These are phyloP conservation scores for Tragelaphus eurycerus DNA, from an alignment of 2,797 vertebrate genomes.

Conservation along the genomic window DNA sequence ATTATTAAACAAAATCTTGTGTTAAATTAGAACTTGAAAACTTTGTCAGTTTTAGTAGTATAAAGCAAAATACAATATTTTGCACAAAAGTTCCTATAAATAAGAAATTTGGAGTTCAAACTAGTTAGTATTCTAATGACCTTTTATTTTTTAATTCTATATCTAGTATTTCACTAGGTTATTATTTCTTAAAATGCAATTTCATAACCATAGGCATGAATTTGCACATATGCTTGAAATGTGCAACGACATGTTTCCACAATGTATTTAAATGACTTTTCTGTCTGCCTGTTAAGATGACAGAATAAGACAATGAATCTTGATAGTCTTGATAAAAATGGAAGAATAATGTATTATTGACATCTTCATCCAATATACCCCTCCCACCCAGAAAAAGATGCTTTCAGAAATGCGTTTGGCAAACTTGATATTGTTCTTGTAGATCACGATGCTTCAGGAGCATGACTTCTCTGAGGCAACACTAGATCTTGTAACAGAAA, in stretches of 20 bases:
- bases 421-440: slow-evolving; percentile 80
- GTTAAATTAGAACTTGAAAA: slow-evolving; percentile 29
- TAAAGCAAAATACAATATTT: slow-evolving; percentile 42
- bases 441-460: slow-evolving; percentile 80
- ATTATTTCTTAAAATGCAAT: slow-evolving; percentile 54
- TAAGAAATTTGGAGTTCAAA: not conserved
- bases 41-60: not conserved
- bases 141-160: slow-evolving; percentile 27
- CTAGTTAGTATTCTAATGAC: not conserved
- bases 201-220: not conserved
- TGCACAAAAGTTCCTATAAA: not conserved
- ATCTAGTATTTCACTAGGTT: not conserved
- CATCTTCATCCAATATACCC: slow-evolving; percentile 70
- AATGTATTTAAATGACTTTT: slow-evolving; percentile 53
- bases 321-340: slow-evolving; percentile 38
- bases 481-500: slow-evolving; percentile 87
- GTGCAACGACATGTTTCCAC: not conserved
- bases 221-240: slow-evolving; percentile 45
- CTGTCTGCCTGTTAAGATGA: not conserved
- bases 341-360: slow-evolving; percentile 64
- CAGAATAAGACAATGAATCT: slow-evolving; percentile 60
- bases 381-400: slow-evolving; percentile 49
- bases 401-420: slow-evolving; percentile 68
- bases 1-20: slow-evolving; percentile 16
- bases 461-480: slow-evolving; percentile 86